Evolutionary conservation across 2,888 invertebrate genomes (phyloP), one percentile per base, ranked within the genome.

Genomic region (Trachelus stipa): DNA sequence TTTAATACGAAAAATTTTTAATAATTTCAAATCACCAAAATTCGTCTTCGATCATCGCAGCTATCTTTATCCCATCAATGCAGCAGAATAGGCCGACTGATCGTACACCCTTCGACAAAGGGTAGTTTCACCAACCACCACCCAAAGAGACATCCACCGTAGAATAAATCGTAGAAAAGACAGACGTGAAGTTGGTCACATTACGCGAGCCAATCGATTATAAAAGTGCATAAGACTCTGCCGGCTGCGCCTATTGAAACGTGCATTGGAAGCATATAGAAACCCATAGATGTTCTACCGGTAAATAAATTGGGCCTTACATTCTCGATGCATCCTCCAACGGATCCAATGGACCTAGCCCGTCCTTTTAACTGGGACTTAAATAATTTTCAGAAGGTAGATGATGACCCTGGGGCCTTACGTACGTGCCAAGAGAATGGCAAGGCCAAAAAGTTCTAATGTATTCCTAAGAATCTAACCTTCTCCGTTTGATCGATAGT

Each of bases 271-370:
- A 56, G 6, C 23, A 56, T 6, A 23, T 1, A 1, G 37, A 56
- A 6, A 23, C 0, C 40, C 23, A 6, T 23, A 0, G 40, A 9
- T 9, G 40, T 23, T 56, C 6, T 4, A 56, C 6, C 40, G 15
- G 9, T 6, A 56, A 56, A 56, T 15, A 15, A 56, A 56, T 34
- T 1, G 12, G 40, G 80, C 68, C 78, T 76, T 79, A 73, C 76
- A 78, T 74, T 81, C 76, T 73, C 80, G 68, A 76, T 85, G 85
- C 85, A 85, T 86, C 85, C 83, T 84, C 86, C 86, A 86, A 85
- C 80, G 6, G 23, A 56, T 23, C 40, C 1, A 56, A 23, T 23
- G 40, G 40, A 23, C 40, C 40, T 1, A 56, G 4, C 40, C 40
- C 9, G 15, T 56, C 40, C 23, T 23, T 6, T 15, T 79, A 80